Base-by-base conservation (phyloP, 2,797 vertebrate genomes). In the Myotis planiceps region DNA sequence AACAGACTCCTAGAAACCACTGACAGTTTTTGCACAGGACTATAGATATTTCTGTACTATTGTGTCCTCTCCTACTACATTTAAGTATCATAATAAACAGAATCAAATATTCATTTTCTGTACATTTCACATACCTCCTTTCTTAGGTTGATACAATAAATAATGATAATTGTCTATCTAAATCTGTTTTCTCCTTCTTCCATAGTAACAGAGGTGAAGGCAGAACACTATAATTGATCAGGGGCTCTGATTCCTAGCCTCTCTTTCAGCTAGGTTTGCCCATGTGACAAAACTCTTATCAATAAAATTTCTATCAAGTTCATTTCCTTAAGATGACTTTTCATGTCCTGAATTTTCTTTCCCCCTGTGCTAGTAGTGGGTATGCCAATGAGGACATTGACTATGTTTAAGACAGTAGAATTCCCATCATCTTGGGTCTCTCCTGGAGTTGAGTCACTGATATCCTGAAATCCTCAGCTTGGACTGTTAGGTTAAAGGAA, bases 21-120 rank as follows among this genome's bases (percentile, higher is more conserved):
- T 76, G 55, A 60, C 0, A n/a, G 1, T 13, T 68, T 91, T 90
- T 78, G 12, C 34, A 76, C 10, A 68, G 8, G 32, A 69, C 65
- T 76, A n/a, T 23, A 92, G 9, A 9, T 78, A 78, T 42, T 92
- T 88, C 16, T 65, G 45, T 72, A 63, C 25, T 21, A n/a, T 65
- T 53, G 86, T 85, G 16, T 18, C 15, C 18, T 80, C 23, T 47
- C 1, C 14, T 53, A 34, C 1, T 58, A 65, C 13, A 65, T 83
- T 34, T 86, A 83, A 88, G 29, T 72, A 49, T 55, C 58, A 55
- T 42, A 87, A 25, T 58, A 68, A 58, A 51, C 5, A 82, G 19
- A 80, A 66, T 55, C 21, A 42, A 83, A 9, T 75, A 65, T 89
- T 83, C 25, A 23, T 94, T 94, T 68, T 71, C 25, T 83, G 60